phyloP scores from a whole-genome alignment of 2,113 vertebrate species.

The Dromaius novaehollandiae region DNA sequence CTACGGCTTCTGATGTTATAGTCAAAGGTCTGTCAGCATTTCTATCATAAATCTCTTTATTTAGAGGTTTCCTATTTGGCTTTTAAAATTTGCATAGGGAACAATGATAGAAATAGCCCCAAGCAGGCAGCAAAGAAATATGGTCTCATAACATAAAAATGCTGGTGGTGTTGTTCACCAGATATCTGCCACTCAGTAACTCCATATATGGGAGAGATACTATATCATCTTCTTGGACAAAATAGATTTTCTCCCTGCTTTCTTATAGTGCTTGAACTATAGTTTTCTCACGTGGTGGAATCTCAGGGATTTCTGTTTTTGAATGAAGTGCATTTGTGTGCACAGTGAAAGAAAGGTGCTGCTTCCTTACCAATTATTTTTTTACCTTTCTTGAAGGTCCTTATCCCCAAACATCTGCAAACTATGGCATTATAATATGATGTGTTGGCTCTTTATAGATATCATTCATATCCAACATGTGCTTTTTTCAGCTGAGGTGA shows the following conservation, averaged over 20 bases:
- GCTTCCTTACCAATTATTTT: background rate
- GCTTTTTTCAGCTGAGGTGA: background rate
- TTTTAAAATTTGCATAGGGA: background rate
- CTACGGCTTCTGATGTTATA: background rate
- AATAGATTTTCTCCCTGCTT: background rate
- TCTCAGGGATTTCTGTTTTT: background rate
- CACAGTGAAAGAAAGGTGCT: background rate
- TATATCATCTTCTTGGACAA: background rate
- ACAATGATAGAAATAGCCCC: background rate
- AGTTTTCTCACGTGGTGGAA: background rate
- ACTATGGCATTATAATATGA: background rate
- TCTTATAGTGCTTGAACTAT: background rate
- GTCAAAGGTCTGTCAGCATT: constrained; percentile 5
- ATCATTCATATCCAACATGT: background rate
- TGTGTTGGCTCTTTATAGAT: background rate
- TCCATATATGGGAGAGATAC: background rate
- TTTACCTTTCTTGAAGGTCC: background rate
- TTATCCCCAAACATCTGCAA: background rate
- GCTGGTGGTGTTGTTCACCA: background rate
- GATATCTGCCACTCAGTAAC: background rate
- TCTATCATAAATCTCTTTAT: background rate
- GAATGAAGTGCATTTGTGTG: background rate
- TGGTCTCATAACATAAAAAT: background rate
- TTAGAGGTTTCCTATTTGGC: background rate
- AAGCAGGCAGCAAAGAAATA: background rate